Percentiles rank a stretch among this genome's conserved stretches.
phyloP scores from a whole-genome alignment of 2,113 vertebrate genomes.

The Sialia sialis region DNA sequence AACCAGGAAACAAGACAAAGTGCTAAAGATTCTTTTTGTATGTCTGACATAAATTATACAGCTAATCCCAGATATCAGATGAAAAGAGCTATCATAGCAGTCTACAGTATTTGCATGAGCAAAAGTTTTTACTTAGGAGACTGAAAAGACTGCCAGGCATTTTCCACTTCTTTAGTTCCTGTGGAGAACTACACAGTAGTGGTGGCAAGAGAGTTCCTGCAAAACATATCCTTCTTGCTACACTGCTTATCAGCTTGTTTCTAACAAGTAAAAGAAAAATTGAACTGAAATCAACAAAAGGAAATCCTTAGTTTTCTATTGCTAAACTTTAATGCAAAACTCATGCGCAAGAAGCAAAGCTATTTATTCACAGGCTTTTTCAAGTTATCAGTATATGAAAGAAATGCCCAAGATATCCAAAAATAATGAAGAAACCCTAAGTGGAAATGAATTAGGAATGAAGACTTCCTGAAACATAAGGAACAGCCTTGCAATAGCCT shows the following conservation, averaged over 20 bases:
- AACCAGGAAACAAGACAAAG: neutral
- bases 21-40: neutral
- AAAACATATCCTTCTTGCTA: neutral
- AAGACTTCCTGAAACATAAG: neutral
- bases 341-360: neutral
- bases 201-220: neutral
- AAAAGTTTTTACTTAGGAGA: neutral
- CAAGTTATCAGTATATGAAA: neutral
- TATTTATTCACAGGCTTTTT: neutral
- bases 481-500: neutral
- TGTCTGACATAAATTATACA: neutral
- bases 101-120: neutral
- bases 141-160: neutral
- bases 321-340: neutral
- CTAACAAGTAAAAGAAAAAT: neutral
- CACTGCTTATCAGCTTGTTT: neutral
- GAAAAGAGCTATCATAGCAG: neutral
- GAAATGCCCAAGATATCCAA: neutral
- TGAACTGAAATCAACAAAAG: neutral
- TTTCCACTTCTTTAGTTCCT: neutral
- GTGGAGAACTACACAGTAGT: neutral
- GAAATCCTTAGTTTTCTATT: neutral
- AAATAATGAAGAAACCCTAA: neutral
- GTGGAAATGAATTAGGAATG: neutral
- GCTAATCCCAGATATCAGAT: neutral